These are phyloP conservation scores for Sciaenops ocellatus DNA, from an alignment of 2,797 vertebrate genomes.

Conservation along the genomic window DNA sequence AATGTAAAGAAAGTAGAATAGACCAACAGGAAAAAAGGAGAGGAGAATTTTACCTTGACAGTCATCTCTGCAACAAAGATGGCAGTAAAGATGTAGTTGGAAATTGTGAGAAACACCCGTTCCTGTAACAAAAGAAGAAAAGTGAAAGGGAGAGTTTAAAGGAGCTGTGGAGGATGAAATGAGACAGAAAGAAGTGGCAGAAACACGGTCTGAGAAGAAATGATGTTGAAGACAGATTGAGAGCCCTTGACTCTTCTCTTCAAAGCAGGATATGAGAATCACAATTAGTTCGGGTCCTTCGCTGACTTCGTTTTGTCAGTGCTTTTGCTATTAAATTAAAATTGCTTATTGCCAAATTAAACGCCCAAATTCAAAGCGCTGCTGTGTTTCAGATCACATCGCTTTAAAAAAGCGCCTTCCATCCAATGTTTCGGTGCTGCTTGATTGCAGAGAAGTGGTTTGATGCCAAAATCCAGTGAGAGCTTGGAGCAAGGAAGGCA, in stretches of 20 bases:
- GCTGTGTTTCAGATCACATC: slow-evolving; percentile 2
- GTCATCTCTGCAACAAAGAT: slow-evolving; percentile 99
- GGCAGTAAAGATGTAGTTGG: slow-evolving; percentile 98
- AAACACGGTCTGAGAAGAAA: not conserved
- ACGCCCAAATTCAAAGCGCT: not conserved
- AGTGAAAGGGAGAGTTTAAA: not conserved
- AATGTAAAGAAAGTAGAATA: not conserved
- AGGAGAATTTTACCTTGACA: slow-evolving; percentile 88
- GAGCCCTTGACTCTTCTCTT: not conserved
- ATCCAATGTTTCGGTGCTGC: not conserved
- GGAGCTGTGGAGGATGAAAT: not conserved
- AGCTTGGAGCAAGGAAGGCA: not conserved
- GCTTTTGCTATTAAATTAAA: slow-evolving; percentile 17
- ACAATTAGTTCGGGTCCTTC: not conserved
- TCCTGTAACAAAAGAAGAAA: slow-evolving; percentile 84
- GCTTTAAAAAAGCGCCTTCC: slow-evolving; percentile 2
- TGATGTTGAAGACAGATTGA: too few species aligned
- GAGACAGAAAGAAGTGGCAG: not conserved
- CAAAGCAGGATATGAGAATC: not conserved
- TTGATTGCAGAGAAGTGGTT: not conserved
- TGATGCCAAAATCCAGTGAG: not conserved
- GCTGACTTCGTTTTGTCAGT: not conserved
- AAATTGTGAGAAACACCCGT: slow-evolving; percentile 94
- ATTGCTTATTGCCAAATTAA: slow-evolving; percentile 10
- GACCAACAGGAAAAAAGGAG: not conserved